Evolutionary conservation across 2,888 invertebrate genomes (phyloP).

Genomic region (Leucoma salicis): DNA sequence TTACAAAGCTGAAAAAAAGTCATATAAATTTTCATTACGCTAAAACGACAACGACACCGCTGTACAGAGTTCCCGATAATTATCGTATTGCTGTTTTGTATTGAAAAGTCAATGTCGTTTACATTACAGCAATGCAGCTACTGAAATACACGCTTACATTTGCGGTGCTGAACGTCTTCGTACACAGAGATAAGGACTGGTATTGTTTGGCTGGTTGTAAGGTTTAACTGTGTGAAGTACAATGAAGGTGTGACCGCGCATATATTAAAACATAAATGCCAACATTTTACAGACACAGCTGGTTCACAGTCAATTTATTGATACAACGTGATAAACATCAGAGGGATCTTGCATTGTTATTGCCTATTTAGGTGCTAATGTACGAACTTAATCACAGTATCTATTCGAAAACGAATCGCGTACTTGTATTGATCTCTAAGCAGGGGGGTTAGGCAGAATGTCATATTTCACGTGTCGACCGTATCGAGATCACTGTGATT

Average conservation of each 20-base stretch:
- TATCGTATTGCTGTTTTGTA: slow-evolving; percentile 44
- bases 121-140: slow-evolving; percentile 49
- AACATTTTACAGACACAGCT: slow-evolving; percentile 47
- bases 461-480: no score
- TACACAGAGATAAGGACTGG: slow-evolving; percentile 20
- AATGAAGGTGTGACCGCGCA: slow-evolving; percentile 60
- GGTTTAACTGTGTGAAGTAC: slow-evolving; percentile 38
- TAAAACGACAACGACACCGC: slow-evolving; percentile 31
- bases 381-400: no score
- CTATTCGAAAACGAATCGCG: no score
- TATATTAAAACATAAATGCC: slow-evolving; percentile 46
- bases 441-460: no score
- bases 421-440: no score
- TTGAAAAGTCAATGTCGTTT: slow-evolving; percentile 48
- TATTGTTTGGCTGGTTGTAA: slow-evolving; percentile 17
- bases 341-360: slow-evolving; percentile 34
- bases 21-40: slow-evolving; percentile 33
- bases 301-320: slow-evolving; percentile 51
- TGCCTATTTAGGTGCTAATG: slow-evolving; percentile 33
- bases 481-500: no score
- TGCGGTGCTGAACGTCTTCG: slow-evolving; percentile 18
- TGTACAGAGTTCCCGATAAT: slow-evolving; percentile 37
- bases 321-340: slow-evolving; percentile 48
- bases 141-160: slow-evolving; percentile 17
- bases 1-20: no score